Evolutionary conservation across 2,113 vertebrate species (phyloP).

Genomic region (Callocephalon fimbriatum): DNA sequence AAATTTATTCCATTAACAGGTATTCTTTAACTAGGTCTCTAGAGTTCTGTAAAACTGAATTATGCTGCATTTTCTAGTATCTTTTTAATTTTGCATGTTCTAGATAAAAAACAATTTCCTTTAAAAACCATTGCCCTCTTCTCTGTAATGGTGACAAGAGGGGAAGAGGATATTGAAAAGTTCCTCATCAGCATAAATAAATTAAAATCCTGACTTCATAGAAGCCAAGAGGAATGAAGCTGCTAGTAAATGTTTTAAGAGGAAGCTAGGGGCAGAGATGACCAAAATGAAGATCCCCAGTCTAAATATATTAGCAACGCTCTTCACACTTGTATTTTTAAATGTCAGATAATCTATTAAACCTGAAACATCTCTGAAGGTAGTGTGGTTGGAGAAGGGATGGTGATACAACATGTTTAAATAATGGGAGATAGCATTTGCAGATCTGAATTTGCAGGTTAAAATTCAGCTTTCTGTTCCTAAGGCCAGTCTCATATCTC

Average conservation of each 20-base stretch:
- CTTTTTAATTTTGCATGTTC: conserved; percentile 51
- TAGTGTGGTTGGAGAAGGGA: background rate
- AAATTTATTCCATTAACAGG: conserved; percentile 61
- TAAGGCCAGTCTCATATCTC: background rate
- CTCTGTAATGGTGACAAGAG: background rate
- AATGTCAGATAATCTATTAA: background rate
- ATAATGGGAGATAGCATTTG: background rate
- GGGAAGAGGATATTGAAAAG: conserved; percentile 35
- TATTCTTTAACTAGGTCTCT: conserved; percentile 10
- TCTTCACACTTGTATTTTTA: background rate
- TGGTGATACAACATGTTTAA: background rate
- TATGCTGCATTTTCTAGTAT: conserved; percentile 15
- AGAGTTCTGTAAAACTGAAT: conserved; percentile 26
- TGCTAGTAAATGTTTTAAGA: conserved; percentile 45
- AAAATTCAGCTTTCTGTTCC: background rate
- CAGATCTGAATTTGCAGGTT: background rate
- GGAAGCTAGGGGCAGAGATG: conserved; percentile 9
- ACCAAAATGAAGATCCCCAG: conserved; percentile 17
- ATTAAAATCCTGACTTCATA: conserved; percentile 34
- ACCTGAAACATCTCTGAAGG: background rate
- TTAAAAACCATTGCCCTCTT: conserved; percentile 7
- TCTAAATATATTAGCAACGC: conserved; percentile 5
- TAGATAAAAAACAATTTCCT: conserved; percentile 20
- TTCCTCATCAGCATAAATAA: conserved; percentile 57
- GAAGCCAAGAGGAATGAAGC: conserved; percentile 13